Evolutionary conservation across 2,888 invertebrate genomes (phyloP).

Genomic region (Drosophila suboccidentalis): DNA sequence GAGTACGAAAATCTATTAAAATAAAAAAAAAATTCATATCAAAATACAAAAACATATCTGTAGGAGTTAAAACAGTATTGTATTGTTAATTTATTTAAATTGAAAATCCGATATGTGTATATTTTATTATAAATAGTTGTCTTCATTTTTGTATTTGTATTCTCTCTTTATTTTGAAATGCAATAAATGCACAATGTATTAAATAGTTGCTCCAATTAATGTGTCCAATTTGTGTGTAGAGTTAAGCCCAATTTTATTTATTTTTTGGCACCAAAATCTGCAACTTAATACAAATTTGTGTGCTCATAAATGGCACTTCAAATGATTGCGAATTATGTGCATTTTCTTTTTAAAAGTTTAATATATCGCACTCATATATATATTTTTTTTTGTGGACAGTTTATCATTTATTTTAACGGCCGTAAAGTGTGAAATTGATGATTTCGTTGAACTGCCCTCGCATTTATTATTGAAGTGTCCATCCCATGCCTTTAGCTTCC

Average conservation of each 20-base stretch:
- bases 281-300: background rate
- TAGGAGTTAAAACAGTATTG: background rate
- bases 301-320: background rate
- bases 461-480: slow-evolving; percentile 47
- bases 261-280: too few relatives aligned
- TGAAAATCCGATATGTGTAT: background rate
- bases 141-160: background rate
- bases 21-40: background rate
- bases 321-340: background rate
- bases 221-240: too few relatives aligned
- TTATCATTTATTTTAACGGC: background rate
- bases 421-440: slow-evolving; percentile 1
- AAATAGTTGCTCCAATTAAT: background rate
- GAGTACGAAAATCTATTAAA: background rate
- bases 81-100: background rate
- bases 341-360: background rate
- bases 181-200: too few relatives aligned
- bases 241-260: too few relatives aligned
- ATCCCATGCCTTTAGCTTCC: slow-evolving; percentile 18
- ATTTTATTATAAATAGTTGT: background rate
- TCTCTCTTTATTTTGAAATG: too few relatives aligned
- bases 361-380: background rate
- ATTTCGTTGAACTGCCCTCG: slow-evolving; percentile 44
- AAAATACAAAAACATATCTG: background rate
- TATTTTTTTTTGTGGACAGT: background rate